A percentile compares a stretch with the other conserved stretches of the same genome.
Evolutionary conservation across 1,140 invertebrate species (phyloP).

Genomic region (Linepithema humile): DNA sequence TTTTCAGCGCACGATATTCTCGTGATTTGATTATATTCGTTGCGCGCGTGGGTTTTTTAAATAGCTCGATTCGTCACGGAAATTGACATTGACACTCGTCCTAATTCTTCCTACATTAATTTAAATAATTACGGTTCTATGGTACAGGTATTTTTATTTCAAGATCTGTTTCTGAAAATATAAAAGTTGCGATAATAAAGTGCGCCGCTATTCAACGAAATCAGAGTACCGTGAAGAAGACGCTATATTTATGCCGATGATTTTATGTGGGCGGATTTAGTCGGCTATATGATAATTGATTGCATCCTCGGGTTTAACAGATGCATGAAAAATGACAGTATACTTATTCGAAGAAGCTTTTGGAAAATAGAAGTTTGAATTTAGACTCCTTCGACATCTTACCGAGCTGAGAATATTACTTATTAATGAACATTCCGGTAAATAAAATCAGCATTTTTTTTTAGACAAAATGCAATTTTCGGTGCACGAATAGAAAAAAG

Average conservation of each 20-base stretch:
- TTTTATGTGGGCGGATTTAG: conserved; percentile 34
- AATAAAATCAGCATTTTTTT: not conserved
- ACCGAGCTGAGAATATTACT: not conserved
- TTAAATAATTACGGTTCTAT: not conserved
- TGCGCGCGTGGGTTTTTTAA: conserved; percentile 13
- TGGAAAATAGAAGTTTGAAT: conserved; percentile 2
- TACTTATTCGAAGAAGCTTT: conserved; percentile 4
- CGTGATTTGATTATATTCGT: conserved; percentile 40
- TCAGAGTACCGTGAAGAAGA: not conserved
- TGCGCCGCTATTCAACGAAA: not conserved
- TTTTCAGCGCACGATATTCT: conserved; percentile 41
- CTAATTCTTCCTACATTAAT: not conserved
- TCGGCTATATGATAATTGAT: conserved; percentile 42
- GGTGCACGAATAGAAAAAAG: not conserved
- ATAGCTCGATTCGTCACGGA: conserved; percentile 1
- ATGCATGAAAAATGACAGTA: conserved; percentile 27
- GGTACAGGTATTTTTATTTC: not conserved
- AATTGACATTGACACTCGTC: conserved; percentile 19
- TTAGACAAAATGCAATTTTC: not conserved
- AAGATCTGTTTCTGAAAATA: not conserved
- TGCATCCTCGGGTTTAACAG: conserved; percentile 29
- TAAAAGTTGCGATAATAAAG: not conserved
- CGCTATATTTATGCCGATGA: conserved; percentile 7
- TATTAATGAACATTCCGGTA: conserved; percentile 22
- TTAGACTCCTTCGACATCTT: not conserved